phyloP scores from a whole-genome alignment of 1,140 invertebrate species.

The Neelides sp. region DNA sequence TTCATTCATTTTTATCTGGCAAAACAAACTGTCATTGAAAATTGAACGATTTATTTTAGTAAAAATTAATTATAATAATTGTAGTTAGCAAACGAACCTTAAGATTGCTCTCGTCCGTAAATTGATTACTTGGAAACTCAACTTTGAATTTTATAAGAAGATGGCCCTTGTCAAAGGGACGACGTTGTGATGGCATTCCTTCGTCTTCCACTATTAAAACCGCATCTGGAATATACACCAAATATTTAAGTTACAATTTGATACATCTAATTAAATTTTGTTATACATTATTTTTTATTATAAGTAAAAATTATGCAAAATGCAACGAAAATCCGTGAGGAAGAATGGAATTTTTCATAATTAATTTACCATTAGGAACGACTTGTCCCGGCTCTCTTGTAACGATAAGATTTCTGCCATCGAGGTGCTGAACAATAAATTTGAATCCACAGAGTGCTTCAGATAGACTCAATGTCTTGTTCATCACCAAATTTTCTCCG shows the following conservation, averaged over 20 bases:
- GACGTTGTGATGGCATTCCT: slow-evolving; percentile 78
- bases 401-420: slow-evolving; percentile 64
- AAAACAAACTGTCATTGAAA: not conserved
- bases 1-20: not conserved
- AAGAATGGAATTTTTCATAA: not conserved
- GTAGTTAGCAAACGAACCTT: slow-evolving; percentile 36
- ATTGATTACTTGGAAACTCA: slow-evolving; percentile 68
- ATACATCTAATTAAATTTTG: no score
- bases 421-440: slow-evolving; percentile 68
- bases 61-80: not conserved
- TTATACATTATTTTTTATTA: no score
- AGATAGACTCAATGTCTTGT: slow-evolving; percentile 57
- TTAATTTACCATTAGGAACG: slow-evolving; percentile 46
- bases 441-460: slow-evolving; percentile 83
- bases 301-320: no score
- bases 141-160: slow-evolving; percentile 78
- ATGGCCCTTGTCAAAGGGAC: slow-evolving; percentile 70
- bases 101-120: slow-evolving; percentile 52
- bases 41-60: not conserved
- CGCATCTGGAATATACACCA: slow-evolving; percentile 48
- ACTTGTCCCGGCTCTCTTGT: slow-evolving; percentile 57
- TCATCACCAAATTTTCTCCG: slow-evolving; percentile 62
- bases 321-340: no score
- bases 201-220: slow-evolving; percentile 66
- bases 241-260: no score